Evolutionary conservation across 2,797 vertebrate species (phyloP).

Genomic region (Brotogeris chrysoptera): DNA sequence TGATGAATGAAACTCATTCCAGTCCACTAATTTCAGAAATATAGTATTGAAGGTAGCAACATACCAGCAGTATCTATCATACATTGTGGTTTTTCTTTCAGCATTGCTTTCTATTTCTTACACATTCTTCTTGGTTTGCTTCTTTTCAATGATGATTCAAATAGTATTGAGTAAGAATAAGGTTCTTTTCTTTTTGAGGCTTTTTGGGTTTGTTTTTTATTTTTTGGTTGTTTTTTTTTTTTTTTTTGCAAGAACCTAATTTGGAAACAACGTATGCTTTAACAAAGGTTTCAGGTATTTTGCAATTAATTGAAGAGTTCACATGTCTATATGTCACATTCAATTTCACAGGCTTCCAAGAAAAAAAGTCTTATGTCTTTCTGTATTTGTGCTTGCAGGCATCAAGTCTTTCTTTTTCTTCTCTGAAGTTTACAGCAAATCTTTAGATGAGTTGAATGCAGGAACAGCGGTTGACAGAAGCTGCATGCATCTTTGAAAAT

Average conservation of each 20-base stretch:
- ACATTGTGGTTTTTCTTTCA: not conserved
- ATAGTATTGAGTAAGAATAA: not conserved
- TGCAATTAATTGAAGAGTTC: not conserved
- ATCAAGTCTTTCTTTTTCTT: slow-evolving; percentile 9
- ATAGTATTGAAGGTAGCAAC: not conserved
- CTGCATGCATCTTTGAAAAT: not conserved
- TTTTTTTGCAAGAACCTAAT: not conserved
- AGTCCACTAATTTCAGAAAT: not conserved
- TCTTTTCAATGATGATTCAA: not conserved
- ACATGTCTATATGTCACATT: not conserved
- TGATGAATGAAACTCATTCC: not conserved
- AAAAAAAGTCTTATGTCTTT: not conserved
- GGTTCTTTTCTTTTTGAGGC: too few relatives aligned
- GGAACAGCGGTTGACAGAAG: not conserved
- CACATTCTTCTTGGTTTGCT: not conserved
- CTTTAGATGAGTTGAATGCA: slow-evolving; percentile 17
- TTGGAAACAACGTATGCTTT: not conserved
- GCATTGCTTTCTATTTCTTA: not conserved
- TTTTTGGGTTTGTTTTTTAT: not conserved
- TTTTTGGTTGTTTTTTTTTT: too few relatives aligned
- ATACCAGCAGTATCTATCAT: not conserved
- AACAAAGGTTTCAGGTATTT: not conserved
- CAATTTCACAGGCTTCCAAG: not conserved
- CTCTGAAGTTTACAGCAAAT: slow-evolving; percentile 49
- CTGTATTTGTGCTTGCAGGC: slow-evolving; percentile 29